Base-by-base conservation (phyloP, 2,113 vertebrate genomes). In the Nibea coibor region DNA sequence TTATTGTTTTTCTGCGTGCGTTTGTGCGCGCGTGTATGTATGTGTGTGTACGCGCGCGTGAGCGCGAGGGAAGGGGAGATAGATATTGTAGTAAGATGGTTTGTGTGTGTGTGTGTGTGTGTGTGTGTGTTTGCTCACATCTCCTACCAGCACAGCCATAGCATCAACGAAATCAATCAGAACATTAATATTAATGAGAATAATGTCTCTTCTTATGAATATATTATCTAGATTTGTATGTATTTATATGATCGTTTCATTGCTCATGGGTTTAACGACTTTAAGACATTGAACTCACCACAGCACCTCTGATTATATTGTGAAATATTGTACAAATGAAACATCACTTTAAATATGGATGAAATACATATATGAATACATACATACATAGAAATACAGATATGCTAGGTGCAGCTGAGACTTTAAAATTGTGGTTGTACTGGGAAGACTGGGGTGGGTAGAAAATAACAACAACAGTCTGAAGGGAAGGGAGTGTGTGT, bases 61-160 rank as follows among this genome's bases (percentile, higher is more conserved):
- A 20, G 22, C 24, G 45, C 22, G 58, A 62, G 28, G 73, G 17
- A 64, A 10, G 53, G 51, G 5, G 14, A 47, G 19, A 51, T 19
- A 42, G 56, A 71, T 75, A 59, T 59, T 59, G 64, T 87, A 85
- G 87, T 84, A 82, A 70, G 45, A 78, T 65, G 15, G 20, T 22
- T 0, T 62, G 35, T 42, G 28, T 47, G 62, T 45, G 48, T 71
- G 53, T 45, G 39, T 43, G 51, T 10, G 14, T 6, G 48, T 28
- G 7, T 17, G 15, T 11, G 14, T 43, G 12, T 5, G 64, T 42
- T 12, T 6, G 50, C 48, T 72, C 20, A 31, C 42, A 48, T 75
- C 59, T 65, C 35, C 43, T 35, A 5, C 39, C 6, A 43, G 17
- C 63, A 45, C 28, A 72, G 78, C 68, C 11, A 62, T 75, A 20